These are phyloP conservation scores for Atlantisia rogersi DNA, from an alignment of 2,113 vertebrate species.

Conservation along the genomic window DNA sequence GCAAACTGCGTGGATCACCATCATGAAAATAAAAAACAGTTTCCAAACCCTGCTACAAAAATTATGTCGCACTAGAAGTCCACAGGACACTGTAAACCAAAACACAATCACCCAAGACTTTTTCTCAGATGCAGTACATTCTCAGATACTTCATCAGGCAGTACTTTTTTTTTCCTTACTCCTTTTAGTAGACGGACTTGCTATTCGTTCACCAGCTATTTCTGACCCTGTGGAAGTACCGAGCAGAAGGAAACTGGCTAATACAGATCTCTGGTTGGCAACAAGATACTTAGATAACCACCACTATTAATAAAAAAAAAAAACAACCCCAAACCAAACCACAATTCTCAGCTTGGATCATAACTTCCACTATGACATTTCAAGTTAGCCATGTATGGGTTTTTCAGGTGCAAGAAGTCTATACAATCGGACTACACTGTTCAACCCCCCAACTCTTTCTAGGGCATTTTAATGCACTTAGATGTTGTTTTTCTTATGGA, in stretches of 20 bases:
- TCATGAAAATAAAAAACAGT: neutral
- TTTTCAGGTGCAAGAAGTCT: neutral
- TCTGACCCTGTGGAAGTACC: neutral
- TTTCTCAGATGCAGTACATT: neutral
- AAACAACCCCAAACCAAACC: too few species aligned
- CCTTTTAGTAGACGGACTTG: neutral
- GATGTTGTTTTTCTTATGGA: neutral
- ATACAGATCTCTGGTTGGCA: neutral
- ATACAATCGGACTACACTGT: neutral
- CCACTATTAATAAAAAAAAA: neutral
- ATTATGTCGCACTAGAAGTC: neutral
- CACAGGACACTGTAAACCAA: neutral
- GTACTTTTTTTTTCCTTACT: neutral
- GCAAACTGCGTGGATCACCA: neutral
- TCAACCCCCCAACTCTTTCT: neutral
- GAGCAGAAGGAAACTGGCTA: neutral
- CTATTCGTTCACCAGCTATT: neutral
- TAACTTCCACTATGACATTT: conserved; percentile 30
- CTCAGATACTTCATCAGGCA: neutral
- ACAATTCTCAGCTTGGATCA: conserved; percentile 1
- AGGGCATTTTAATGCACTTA: neutral
- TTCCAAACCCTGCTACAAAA: neutral
- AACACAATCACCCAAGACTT: neutral
- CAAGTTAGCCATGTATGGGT: neutral
- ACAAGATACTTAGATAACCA: conserved; percentile 9